Conservation (phyloP, 1,140 invertebrate species). For the Hermatobates lingyangjiaoensis region DNA sequence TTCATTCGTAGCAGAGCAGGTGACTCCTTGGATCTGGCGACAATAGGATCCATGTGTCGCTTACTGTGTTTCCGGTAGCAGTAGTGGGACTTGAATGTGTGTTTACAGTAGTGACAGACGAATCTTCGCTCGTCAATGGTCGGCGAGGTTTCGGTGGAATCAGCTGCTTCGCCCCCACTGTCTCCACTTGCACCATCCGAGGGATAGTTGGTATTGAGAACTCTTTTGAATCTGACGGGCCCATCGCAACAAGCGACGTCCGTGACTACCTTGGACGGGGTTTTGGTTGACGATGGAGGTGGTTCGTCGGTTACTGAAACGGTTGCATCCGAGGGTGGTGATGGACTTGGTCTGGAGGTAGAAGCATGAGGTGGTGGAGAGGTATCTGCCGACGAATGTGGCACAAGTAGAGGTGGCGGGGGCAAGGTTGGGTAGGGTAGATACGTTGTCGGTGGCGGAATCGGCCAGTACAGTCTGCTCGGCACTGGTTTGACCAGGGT, state of each 20-base stretch:
- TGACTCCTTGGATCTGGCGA: conserved; percentile 11
- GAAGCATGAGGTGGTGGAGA: conserved; percentile 7
- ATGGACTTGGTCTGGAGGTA: conserved; percentile 12
- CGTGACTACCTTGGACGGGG: conserved; percentile 34
- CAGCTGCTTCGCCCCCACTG: background rate
- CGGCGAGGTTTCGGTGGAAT: conserved; percentile 1
- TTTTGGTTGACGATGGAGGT: background rate
- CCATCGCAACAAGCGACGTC: conserved; percentile 76
- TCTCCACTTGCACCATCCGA: conserved; percentile 16
- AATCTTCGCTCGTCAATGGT: conserved; percentile 28
- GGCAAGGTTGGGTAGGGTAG: conserved; percentile 16
- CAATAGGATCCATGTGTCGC: conserved; percentile 37
- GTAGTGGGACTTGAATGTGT: conserved; percentile 63
- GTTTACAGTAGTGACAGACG: conserved; percentile 54
- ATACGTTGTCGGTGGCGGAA: conserved; percentile 17
- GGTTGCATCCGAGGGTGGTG: conserved; percentile 9
- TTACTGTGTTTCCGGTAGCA: conserved; percentile 63
- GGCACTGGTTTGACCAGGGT: conserved; percentile 28
- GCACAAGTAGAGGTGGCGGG: background rate
- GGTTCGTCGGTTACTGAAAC: conserved; percentile 9
- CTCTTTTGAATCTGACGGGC: conserved; percentile 59
- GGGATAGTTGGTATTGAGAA: conserved; percentile 53
- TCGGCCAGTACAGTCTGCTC: conserved; percentile 23
- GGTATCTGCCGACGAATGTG: conserved; percentile 9
- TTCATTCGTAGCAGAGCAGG: conserved; percentile 41